These are phyloP conservation scores for Eurystomus glaucurus DNA, from an alignment of 2,797 vertebrate genomes.

Conservation along the genomic window DNA sequence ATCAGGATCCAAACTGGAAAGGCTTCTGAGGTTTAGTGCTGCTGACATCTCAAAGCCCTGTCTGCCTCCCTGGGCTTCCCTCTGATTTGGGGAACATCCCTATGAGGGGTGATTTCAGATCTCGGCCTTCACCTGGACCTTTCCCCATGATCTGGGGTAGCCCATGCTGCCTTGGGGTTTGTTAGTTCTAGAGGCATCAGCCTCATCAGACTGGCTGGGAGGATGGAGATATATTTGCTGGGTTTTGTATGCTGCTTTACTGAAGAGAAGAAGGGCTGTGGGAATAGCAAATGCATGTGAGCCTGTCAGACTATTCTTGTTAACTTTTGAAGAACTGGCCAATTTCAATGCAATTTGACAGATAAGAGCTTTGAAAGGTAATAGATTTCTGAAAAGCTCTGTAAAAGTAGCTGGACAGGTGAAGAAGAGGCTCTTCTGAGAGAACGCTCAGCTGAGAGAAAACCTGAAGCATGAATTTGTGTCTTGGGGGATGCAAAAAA, in stretches of 20 bases:
- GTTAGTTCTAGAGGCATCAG: not conserved
- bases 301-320: not conserved
- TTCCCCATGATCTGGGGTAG: accelerated
- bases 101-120: not conserved
- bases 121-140: not conserved
- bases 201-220: not conserved
- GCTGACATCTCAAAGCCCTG: not conserved
- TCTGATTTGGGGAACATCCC: not conserved
- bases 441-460: not conserved
- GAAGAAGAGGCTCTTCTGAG: not conserved
- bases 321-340: not conserved
- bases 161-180: not conserved
- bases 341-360: conserved; percentile 12
- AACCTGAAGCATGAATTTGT: accelerated
- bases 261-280: not conserved
- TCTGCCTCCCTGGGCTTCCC: not conserved
- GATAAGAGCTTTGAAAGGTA: not conserved
- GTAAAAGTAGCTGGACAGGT: not conserved
- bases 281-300: not conserved
- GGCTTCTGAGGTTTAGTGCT: not conserved
- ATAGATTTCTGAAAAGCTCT: not conserved
- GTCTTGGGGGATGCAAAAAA: not conserved
- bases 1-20: not conserved
- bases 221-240: not conserved
- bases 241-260: not conserved